These are phyloP conservation scores for Drosophila nikananu DNA, from an alignment of 1,140 invertebrate species.

Conservation along the genomic window DNA sequence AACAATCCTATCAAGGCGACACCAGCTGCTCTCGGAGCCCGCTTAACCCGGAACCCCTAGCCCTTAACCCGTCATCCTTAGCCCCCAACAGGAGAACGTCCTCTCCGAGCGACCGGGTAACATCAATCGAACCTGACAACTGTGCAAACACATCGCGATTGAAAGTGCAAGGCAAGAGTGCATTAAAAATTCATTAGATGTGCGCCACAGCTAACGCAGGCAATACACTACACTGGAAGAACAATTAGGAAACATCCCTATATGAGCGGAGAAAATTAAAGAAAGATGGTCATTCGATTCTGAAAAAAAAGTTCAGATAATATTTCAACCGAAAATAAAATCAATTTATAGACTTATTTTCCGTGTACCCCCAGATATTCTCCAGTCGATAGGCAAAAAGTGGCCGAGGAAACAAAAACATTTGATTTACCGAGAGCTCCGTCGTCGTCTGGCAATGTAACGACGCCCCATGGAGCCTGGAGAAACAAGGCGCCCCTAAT, in stretches of 20 bases:
- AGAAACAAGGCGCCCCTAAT: constrained; percentile 73
- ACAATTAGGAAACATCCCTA: not conserved
- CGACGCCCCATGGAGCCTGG: constrained; percentile 48
- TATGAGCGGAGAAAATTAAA: not conserved
- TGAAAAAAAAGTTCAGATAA: too few species aligned
- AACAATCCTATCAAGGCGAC: constrained; percentile 39
- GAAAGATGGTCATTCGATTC: not conserved
- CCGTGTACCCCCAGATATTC: not conserved
- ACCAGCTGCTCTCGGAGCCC: constrained; percentile 11
- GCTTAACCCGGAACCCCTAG: constrained; percentile 4
- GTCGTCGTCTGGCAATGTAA: constrained; percentile 50
- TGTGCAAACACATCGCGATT: constrained; percentile 45
- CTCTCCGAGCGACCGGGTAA: constrained; percentile 8
- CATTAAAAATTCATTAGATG: constrained; percentile 79
- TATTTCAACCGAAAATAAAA: too few species aligned
- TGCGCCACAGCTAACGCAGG: constrained; percentile 15
- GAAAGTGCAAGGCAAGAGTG: constrained; percentile 66
- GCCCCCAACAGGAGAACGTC: constrained; percentile 11
- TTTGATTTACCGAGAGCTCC: constrained; percentile 64
- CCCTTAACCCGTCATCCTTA: constrained; percentile 16
- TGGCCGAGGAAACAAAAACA: constrained; percentile 54
- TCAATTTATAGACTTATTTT: not conserved
- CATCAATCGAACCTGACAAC: constrained; percentile 57
- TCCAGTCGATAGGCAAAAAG: constrained; percentile 1
- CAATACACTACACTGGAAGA: constrained; percentile 7